Evolutionary conservation across 2,888 invertebrate genomes (phyloP).

Genomic region (Flabesymbios commensalis): DNA sequence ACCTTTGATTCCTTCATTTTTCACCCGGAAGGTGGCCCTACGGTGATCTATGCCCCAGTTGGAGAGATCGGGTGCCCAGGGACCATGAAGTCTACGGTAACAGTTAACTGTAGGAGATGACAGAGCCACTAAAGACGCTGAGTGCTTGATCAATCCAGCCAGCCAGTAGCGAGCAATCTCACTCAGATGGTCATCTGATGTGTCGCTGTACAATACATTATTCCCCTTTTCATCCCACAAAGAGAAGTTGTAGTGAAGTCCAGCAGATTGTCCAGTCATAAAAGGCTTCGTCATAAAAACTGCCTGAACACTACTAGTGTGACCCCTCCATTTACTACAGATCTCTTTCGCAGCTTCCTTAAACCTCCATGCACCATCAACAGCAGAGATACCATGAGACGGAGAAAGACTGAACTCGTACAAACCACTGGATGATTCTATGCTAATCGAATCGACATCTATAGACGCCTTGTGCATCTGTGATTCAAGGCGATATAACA

Average conservation of each 20-base stretch:
- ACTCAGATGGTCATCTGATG: constrained; percentile 13
- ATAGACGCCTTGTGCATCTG: no score
- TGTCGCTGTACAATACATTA: constrained; percentile 22
- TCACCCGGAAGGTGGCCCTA: constrained; percentile 19
- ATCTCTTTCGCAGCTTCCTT: no score
- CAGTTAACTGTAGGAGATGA: constrained; percentile 36
- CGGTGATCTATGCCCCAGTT: constrained; percentile 34
- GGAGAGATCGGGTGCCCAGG: constrained; percentile 17
- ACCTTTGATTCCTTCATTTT: neutral
- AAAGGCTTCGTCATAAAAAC: no score
- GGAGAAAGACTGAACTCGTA: no score
- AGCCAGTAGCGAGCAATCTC: constrained; percentile 27
- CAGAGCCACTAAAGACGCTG: constrained; percentile 27
- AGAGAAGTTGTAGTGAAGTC: constrained; percentile 35
- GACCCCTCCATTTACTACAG: no score
- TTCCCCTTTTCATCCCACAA: constrained; percentile 19
- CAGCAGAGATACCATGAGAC: no score
- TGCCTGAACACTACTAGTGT: no score
- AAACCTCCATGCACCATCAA: no score
- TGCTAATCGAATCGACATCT: no score
- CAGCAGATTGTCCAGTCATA: no score
- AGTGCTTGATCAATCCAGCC: constrained; percentile 31
- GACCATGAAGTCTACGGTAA: constrained; percentile 25
- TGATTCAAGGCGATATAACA: no score
- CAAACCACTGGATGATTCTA: no score